Percentiles rank a stretch among this genome's conserved stretches.
Conservation (phyloP, 2,797 vertebrate genomes). For the Neomorphus geoffroyi region DNA sequence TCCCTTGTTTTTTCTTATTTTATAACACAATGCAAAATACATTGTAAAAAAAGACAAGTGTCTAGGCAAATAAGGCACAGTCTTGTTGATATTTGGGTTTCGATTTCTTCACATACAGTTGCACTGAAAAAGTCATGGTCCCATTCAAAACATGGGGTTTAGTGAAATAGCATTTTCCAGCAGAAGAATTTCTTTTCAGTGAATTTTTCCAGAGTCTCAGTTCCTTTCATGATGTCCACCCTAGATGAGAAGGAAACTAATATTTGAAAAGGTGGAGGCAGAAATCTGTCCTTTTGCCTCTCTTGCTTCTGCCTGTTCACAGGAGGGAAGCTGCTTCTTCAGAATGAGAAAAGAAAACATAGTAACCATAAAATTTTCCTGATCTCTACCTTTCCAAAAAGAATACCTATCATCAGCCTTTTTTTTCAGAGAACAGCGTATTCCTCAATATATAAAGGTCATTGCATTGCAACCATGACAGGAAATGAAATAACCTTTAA, state of each 20-base stretch:
- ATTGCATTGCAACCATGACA: conserved; percentile 17
- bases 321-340: not conserved
- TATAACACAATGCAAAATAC: not conserved
- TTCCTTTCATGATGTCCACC: not conserved
- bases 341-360: not conserved
- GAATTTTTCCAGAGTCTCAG: not conserved
- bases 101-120: not conserved
- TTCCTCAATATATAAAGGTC: not conserved
- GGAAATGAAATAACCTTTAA: conserved; percentile 44
- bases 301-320: not conserved
- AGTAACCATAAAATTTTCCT: not conserved
- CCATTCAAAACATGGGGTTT: not conserved
- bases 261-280: not conserved
- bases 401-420: not conserved
- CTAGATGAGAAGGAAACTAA: not conserved
- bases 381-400: conserved; percentile 3
- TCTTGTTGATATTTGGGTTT: not conserved
- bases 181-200: not conserved
- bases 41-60: not conserved
- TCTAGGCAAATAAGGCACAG: not conserved
- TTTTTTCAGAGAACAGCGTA: not conserved
- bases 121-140: not conserved
- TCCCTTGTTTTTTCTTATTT: not conserved
- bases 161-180: not conserved
- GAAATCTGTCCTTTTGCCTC: not conserved